Evolutionary conservation across 2,888 invertebrate genomes (phyloP).

Genomic region (Hartigia nigra): DNA sequence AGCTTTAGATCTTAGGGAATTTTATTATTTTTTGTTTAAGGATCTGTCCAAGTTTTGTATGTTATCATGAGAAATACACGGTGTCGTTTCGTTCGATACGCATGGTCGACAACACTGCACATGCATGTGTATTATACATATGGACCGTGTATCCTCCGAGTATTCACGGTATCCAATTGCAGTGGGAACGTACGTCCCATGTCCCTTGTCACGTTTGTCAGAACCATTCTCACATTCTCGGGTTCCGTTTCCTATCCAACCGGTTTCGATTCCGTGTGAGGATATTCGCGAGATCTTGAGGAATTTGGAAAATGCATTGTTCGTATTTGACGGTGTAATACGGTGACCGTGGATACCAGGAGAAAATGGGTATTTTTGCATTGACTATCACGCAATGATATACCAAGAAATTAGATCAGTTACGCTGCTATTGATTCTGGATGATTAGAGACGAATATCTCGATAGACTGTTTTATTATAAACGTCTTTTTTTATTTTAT

Average conservation of each 20-base stretch:
- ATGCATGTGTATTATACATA: not conserved
- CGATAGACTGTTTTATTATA: not conserved
- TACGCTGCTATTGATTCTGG: not conserved
- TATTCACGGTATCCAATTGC: slow-evolving; percentile 46
- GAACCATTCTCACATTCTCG: slow-evolving; percentile 27
- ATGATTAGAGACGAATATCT: not conserved
- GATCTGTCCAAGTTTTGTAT: too few species aligned
- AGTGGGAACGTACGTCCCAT: slow-evolving; percentile 41
- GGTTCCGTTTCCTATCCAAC: slow-evolving; percentile 34
- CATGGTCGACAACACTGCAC: slow-evolving; percentile 11
- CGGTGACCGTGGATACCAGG: not conserved
- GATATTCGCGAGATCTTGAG: not conserved
- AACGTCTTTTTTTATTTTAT: not conserved
- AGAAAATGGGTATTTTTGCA: not conserved
- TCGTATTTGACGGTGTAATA: not conserved
- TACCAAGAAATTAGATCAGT: not conserved
- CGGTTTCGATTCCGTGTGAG: slow-evolving; percentile 23
- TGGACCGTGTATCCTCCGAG: slow-evolving; percentile 5
- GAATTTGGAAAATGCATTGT: not conserved
- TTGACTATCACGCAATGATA: not conserved
- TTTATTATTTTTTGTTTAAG: not conserved
- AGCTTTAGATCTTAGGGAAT: not conserved
- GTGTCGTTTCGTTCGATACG: slow-evolving; percentile 10
- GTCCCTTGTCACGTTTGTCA: slow-evolving; percentile 33
- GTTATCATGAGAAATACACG: not conserved